A percentile compares a stretch with the other conserved stretches of the same genome.
Conservation (phyloP, 2,113 vertebrate genomes). For the Mus spicilegus region DNA sequence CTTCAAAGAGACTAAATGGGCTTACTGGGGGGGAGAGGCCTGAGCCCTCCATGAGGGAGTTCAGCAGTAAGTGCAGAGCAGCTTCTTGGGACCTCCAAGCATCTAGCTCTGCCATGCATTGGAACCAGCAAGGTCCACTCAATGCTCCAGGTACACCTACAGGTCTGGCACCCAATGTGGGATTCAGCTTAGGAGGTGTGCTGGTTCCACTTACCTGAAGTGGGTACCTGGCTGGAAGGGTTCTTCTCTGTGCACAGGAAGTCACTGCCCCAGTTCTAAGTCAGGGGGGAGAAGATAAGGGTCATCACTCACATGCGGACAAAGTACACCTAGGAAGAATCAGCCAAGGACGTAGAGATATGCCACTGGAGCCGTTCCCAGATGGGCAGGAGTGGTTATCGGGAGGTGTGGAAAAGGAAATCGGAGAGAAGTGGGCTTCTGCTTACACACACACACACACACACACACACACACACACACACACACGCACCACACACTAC, state of each 20-base stretch:
- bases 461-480: not conserved
- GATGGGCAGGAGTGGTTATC: not conserved
- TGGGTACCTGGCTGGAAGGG: slow-evolving; percentile 88
- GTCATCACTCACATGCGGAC: not conserved
- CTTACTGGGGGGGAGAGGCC: not conserved
- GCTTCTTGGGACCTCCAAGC: too few relatives aligned
- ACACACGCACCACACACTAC: not conserved
- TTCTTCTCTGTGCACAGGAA: slow-evolving; percentile 86
- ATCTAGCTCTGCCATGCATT: accelerated
- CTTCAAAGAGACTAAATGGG: not conserved
- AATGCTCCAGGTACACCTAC: not conserved
- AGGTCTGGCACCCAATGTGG: not conserved
- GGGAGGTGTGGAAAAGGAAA: not conserved
- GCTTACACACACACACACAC: not conserved
- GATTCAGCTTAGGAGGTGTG: not conserved
- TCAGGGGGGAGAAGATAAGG: slow-evolving; percentile 49
- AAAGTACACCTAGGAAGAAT: not conserved
- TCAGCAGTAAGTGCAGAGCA: not conserved
- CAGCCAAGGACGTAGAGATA: not conserved
- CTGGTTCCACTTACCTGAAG: slow-evolving; percentile 90
- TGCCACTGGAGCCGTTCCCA: not conserved
- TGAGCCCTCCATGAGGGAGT: not conserved
- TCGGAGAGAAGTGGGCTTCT: not conserved
- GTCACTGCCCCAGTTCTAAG: slow-evolving; percentile 95
- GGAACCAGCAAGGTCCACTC: not conserved